phyloP scores from a whole-genome alignment of 2,113 vertebrate genomes.

The Laterallus jamaicensis region DNA sequence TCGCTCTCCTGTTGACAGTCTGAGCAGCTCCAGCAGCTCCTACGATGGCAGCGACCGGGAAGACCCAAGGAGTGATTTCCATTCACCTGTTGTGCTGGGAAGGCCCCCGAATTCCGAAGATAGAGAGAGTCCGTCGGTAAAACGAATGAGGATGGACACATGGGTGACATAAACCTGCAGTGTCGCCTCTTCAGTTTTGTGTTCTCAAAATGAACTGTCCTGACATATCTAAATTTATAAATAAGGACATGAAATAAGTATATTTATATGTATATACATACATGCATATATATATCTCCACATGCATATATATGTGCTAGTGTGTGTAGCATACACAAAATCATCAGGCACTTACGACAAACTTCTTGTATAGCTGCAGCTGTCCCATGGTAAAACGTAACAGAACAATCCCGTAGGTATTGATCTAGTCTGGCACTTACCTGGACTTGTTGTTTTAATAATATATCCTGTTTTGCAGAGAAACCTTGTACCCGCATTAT shows the following conservation, averaged over 20 bases:
- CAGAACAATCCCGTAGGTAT: slow-evolving; percentile 81
- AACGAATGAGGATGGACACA: slow-evolving; percentile 97
- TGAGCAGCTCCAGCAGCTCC: slow-evolving; percentile 98
- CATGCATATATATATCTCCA: slow-evolving; percentile 76
- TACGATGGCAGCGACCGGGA: slow-evolving; percentile 97
- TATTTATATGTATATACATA: slow-evolving; percentile 86
- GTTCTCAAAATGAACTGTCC: slow-evolving; percentile 77
- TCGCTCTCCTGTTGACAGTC: slow-evolving; percentile 95
- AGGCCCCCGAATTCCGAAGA: slow-evolving; percentile 86
- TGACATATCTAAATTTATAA: slow-evolving; percentile 84
- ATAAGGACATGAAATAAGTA: slow-evolving; percentile 78
- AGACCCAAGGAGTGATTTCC: slow-evolving; percentile 91
- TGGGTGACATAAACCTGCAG: slow-evolving; percentile 92
- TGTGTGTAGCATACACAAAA: slow-evolving; percentile 76
- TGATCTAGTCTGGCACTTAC: slow-evolving; percentile 88
- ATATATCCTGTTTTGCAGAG: slow-evolving; percentile 78
- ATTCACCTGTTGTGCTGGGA: slow-evolving; percentile 87
- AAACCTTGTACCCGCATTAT: slow-evolving; percentile 74
- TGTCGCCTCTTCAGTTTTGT: background rate
- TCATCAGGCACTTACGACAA: slow-evolving; percentile 91
- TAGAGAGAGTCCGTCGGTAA: slow-evolving; percentile 92
- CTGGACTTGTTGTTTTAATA: slow-evolving; percentile 83
- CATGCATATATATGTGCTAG: slow-evolving; percentile 79
- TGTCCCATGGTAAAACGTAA: slow-evolving; percentile 75
- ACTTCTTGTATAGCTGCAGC: slow-evolving; percentile 77